These are phyloP conservation scores for Pantherophis vulpinus DNA, from an alignment of 2,797 vertebrate species.

Conservation along the genomic window DNA sequence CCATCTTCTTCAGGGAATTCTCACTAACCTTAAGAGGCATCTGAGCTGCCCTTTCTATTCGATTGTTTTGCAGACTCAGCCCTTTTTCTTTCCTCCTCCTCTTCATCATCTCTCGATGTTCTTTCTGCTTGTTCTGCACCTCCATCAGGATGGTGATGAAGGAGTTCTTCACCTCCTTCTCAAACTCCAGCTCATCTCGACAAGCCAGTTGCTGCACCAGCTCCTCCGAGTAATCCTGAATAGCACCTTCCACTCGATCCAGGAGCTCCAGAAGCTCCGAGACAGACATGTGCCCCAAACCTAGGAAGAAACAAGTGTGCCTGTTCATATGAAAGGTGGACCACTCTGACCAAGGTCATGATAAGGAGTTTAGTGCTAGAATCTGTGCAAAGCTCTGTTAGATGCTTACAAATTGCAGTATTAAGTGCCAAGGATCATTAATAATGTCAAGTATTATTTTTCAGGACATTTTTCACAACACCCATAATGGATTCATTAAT, in stretches of 20 bases:
- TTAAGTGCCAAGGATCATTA: neutral
- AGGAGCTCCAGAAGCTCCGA: slow-evolving; percentile 78
- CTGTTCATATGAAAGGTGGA: neutral
- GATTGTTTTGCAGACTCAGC: slow-evolving; percentile 81
- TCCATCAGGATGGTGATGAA: slow-evolving; percentile 92
- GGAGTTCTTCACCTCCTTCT: slow-evolving; percentile 94
- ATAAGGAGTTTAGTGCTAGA: neutral
- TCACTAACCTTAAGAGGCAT: slow-evolving; percentile 86
- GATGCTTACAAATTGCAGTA: neutral
- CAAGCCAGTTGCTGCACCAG: slow-evolving; percentile 89
- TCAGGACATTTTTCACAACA: neutral
- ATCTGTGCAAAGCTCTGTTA: neutral
- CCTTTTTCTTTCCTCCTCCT: slow-evolving; percentile 85
- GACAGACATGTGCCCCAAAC: slow-evolving; percentile 83
- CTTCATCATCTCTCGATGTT: slow-evolving; percentile 86
- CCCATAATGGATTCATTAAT: neutral
- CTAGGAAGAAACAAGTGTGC: slow-evolving; percentile 57
- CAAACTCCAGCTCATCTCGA: slow-evolving; percentile 89
- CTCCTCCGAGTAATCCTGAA: slow-evolving; percentile 87
- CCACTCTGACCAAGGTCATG: no score
- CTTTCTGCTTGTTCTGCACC: slow-evolving; percentile 93
- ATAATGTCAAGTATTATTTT: neutral
- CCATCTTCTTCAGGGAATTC: neutral
- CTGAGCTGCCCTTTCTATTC: slow-evolving; percentile 77
- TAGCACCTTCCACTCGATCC: slow-evolving; percentile 80